phyloP scores from a whole-genome alignment of 2,797 vertebrate species.

The Cryptoblepharus egeriae region DNA sequence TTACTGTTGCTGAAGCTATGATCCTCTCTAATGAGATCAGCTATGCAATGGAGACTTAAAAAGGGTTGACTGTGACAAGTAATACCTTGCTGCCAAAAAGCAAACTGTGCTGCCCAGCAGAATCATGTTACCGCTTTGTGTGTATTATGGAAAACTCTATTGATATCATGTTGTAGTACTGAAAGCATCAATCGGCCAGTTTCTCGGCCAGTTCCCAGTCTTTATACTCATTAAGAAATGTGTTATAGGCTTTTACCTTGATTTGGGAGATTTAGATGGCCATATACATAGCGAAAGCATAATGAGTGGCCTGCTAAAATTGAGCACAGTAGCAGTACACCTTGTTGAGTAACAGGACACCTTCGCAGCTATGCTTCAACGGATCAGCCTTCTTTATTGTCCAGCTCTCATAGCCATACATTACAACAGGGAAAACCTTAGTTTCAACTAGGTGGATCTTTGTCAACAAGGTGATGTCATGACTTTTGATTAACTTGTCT shows the following conservation, averaged over 20 bases:
- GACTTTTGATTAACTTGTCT: too few species aligned
- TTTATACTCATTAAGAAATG: background rate
- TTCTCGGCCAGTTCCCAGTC: background rate
- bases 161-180: constrained; percentile 50
- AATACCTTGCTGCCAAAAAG: constrained; percentile 52
- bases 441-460: too few species aligned
- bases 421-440: too few species aligned
- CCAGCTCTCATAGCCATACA: too few species aligned
- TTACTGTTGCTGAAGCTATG: constrained; percentile 64
- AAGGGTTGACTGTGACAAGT: constrained; percentile 57
- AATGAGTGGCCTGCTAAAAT: background rate
- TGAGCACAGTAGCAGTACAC: too few species aligned
- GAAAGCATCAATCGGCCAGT: background rate
- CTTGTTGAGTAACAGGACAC: background rate
- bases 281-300: background rate
- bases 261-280: too few species aligned
- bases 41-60: constrained; percentile 55
- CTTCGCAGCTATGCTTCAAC: too few species aligned
- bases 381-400: too few species aligned
- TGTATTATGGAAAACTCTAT: constrained; percentile 50
- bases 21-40: constrained; percentile 63
- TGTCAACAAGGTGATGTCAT: too few species aligned
- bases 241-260: background rate
- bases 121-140: constrained; percentile 41
- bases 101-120: constrained; percentile 43